Evolutionary conservation across 1,140 invertebrate genomes (phyloP).

Genomic region (Drosophila lini): DNA sequence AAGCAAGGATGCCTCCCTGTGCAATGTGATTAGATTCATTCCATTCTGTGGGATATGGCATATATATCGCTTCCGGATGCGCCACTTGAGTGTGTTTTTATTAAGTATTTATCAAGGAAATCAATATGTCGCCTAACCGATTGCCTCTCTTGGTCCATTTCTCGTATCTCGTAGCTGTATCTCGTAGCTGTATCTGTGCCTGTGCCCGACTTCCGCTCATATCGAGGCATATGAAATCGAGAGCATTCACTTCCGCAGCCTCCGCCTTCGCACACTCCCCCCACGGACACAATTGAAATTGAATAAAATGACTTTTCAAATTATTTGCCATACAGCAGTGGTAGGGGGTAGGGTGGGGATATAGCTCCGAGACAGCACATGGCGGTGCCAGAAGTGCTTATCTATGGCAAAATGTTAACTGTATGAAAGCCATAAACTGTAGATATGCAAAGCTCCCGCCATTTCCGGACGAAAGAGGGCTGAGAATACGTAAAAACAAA

Average conservation of each 20-base stretch:
- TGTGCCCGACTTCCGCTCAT: conserved; percentile 49
- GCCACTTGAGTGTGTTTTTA: conserved; percentile 68
- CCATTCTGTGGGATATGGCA: conserved; percentile 5
- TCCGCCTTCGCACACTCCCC: neutral
- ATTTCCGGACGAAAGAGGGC: conserved; percentile 25
- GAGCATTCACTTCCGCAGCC: conserved; percentile 50
- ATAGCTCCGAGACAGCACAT: conserved; percentile 26
- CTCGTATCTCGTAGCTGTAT: conserved; percentile 4
- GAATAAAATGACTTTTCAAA: conserved; percentile 78
- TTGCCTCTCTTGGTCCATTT: conserved; percentile 24
- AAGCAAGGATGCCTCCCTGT: neutral
- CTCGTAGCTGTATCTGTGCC: conserved; percentile 3
- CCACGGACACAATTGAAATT: conserved; percentile 65
- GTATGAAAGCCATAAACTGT: conserved; percentile 77
- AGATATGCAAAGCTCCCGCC: conserved; percentile 68
- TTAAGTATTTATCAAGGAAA: conserved; percentile 74
- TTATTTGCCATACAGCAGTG: conserved; percentile 59
- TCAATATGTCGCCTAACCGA: conserved; percentile 65
- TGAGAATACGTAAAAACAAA: conserved; percentile 66
- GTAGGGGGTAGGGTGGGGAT: neutral
- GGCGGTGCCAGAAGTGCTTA: conserved; percentile 72
- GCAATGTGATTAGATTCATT: conserved; percentile 22
- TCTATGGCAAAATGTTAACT: conserved; percentile 77
- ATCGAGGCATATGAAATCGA: conserved; percentile 59
- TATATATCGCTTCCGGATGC: conserved; percentile 17